Conservation (phyloP, 2,888 invertebrate genomes). For the Muscina levida region DNA sequence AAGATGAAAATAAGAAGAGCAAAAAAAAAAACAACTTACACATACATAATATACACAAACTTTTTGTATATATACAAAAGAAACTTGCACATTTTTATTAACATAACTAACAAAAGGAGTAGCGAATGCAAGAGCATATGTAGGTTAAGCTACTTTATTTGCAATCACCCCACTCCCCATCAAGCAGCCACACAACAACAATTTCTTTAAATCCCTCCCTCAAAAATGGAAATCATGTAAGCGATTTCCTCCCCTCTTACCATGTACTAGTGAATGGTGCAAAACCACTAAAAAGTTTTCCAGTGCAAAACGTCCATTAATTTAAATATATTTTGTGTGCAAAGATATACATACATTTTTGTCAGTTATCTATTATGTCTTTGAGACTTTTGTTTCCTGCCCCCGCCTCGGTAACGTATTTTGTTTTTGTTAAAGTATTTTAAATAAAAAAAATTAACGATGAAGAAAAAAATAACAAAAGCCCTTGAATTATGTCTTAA, state of each 20-base stretch:
- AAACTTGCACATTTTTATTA: constrained; percentile 29
- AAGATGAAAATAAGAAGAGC: not conserved
- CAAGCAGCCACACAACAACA: constrained; percentile 5
- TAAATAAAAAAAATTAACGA: too few species aligned
- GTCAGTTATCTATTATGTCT: constrained; percentile 47
- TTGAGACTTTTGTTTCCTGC: constrained; percentile 46
- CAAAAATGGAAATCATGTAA: constrained; percentile 14
- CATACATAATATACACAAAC: constrained; percentile 6
- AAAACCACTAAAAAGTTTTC: constrained; percentile 37
- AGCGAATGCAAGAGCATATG: not conserved
- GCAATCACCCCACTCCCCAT: not conserved
- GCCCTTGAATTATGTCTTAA: not conserved
- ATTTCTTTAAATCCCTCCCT: constrained; percentile 11
- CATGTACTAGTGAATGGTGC: too few species aligned
- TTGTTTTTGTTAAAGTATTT: not conserved
- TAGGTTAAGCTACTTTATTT: not conserved
- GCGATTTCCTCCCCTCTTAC: too few species aligned
- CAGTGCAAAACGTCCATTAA: constrained; percentile 63
- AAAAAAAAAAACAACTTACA: constrained; percentile 6
- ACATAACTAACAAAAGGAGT: not conserved
- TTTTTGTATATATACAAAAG: constrained; percentile 40
- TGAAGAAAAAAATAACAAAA: too few species aligned
- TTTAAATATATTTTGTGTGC: constrained; percentile 32
- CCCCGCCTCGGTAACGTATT: constrained; percentile 2
- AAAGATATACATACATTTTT: not conserved